Conservation (phyloP, 2,888 invertebrate genomes). For the Lysandra bellargus region DNA sequence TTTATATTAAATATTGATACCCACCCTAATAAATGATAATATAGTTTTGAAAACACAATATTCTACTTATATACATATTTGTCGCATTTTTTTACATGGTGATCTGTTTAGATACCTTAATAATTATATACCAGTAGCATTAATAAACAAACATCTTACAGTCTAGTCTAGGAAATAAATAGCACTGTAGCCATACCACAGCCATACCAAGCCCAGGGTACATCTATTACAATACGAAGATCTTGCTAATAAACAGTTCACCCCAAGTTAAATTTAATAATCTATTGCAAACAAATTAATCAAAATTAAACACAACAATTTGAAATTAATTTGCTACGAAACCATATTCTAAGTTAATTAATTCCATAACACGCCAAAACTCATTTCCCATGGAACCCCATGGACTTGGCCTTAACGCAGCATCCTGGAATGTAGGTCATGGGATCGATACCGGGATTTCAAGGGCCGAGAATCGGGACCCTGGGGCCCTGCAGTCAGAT, state of each 20-base stretch:
- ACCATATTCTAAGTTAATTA: not conserved
- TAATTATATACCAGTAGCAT: no score
- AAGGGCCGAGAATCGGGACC: slow-evolving; percentile 23
- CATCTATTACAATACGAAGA: no score
- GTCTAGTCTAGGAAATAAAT: no score
- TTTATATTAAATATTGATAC: not conserved
- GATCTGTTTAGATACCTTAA: no score
- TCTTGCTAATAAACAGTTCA: no score
- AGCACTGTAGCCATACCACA: no score
- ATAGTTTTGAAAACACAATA: no score
- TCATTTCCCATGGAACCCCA: not conserved
- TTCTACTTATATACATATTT: no score
- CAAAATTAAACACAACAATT: not conserved
- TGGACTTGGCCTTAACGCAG: slow-evolving; percentile 26
- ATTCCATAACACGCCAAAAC: not conserved
- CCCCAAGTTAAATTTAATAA: not conserved
- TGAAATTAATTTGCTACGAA: not conserved
- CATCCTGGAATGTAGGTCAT: slow-evolving; percentile 25
- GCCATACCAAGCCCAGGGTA: no score
- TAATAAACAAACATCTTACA: no score
- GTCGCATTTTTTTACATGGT: no score
- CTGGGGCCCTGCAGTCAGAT: not conserved
- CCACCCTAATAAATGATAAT: no score
- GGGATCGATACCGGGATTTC: slow-evolving; percentile 27
- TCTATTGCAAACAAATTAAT: not conserved